Evolutionary conservation across 1,140 invertebrate genomes (phyloP).

Genomic region (Ylistrum balloti): DNA sequence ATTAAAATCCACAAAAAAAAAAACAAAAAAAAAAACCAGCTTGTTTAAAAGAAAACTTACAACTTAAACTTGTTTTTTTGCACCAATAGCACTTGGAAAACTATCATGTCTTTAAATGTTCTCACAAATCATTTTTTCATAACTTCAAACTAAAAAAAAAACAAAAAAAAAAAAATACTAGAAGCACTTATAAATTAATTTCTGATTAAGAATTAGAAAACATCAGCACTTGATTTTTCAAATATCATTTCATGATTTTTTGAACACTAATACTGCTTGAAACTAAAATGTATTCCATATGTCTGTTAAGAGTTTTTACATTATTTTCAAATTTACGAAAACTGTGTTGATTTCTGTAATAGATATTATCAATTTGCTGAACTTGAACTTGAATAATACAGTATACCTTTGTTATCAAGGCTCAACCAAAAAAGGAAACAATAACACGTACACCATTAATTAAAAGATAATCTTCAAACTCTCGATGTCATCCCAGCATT

Average conservation of each 20-base stretch:
- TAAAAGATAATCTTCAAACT: background rate
- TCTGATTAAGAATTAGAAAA: background rate
- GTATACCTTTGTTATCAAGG: background rate
- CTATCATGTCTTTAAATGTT: background rate
- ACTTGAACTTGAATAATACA: background rate
- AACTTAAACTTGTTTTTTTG: background rate
- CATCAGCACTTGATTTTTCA: background rate
- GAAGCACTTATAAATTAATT: constrained; percentile 16
- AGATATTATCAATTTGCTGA: background rate
- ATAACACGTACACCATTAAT: background rate
- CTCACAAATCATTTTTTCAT: background rate
- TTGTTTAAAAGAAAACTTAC: background rate
- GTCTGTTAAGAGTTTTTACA: background rate
- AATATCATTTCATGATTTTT: background rate
- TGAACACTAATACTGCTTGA: background rate
- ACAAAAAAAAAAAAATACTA: background rate
- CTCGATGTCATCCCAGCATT: background rate
- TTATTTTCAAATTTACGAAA: background rate
- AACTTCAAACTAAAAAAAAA: background rate
- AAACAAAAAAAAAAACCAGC: too few species aligned
- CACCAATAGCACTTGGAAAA: constrained; percentile 33
- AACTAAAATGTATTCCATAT: background rate
- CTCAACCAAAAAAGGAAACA: background rate
- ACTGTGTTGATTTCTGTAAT: background rate
- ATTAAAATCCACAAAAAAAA: background rate